Base-by-base conservation (phyloP, 2,888 invertebrate genomes). In the Dromius quadrimaculatus region DNA sequence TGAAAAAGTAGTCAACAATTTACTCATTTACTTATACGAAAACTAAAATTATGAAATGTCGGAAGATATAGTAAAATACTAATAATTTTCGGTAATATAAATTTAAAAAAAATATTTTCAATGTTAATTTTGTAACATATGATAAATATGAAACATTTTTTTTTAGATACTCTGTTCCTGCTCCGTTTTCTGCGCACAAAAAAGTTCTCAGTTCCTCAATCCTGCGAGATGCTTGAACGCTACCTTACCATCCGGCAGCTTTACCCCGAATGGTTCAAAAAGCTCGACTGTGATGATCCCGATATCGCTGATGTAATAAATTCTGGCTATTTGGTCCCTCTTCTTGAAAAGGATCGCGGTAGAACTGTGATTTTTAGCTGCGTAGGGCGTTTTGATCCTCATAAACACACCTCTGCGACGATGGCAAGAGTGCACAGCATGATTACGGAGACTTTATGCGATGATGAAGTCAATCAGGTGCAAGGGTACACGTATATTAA, bases 381-480 rank as follows among this genome's bases (percentile, higher is more conserved):
- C 79, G 92, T 93, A 78, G 92, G 92, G 85, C 85, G 79, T 77
- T 83, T 82, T 64, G 82, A 82, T 74, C 82, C 82, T 4, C 80
- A 83, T 74, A 81, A 81, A 50, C 62, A 70, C 81, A 92, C 92
- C 66, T 91, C 92, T 63, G 89, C 90, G 38, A 92, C 94, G 78
- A 93, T 95, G 91, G 92, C 92, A 23, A 88, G 92, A 41, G 89
- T 92, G 0, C 94, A 95, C 81, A 92, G 93, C 72, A 85, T 95
- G 80, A 89, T 94, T n/a, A 91, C 92, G 63, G 95, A 96, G 77
- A 85, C 91, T 0, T 81, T 95, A 8, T 85, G 95, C 83, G 94
- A 95, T 79, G 94, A 95, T 76, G 94, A 95, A 73, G 86, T 90
- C 75, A 91, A 90, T 74, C 93, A 93, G 81, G 89, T 95, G 43